Conservation (phyloP, 1,140 invertebrate genomes). For the Drosophila santomea region DNA sequence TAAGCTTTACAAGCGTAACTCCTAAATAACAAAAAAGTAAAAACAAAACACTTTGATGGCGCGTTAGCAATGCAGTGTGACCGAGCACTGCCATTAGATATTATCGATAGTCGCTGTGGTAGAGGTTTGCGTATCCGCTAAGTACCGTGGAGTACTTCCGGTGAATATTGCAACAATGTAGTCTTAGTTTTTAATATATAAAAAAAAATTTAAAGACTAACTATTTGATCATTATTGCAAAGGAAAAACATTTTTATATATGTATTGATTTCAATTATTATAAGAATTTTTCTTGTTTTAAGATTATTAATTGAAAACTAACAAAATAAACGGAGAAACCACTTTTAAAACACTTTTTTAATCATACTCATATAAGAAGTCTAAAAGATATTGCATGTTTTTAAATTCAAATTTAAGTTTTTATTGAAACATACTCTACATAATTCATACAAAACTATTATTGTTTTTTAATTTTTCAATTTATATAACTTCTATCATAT, state of each 20-base stretch:
- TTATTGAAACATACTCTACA: slow-evolving; percentile 53
- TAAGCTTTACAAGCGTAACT: background rate
- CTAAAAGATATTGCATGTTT: background rate
- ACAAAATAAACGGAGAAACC: background rate
- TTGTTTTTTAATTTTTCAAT: slow-evolving; percentile 41
- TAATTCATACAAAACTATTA: slow-evolving; percentile 54
- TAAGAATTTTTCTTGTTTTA: too few species aligned
- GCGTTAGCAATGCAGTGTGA: background rate
- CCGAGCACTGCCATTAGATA: background rate
- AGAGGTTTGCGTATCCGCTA: background rate
- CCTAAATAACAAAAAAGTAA: slow-evolving; percentile 5
- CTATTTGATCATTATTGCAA: too few species aligned
- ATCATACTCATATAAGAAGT: too few species aligned
- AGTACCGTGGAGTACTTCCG: background rate
- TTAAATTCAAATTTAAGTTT: slow-evolving; percentile 39
- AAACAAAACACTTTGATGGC: slow-evolving; percentile 21
- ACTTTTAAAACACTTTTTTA: background rate
- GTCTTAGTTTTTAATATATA: background rate
- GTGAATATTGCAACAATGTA: background rate
- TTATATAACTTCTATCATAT: slow-evolving; percentile 32
- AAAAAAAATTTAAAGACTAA: background rate
- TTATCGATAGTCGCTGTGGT: background rate
- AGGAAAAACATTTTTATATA: too few species aligned
- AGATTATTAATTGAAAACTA: too few species aligned
- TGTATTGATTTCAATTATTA: too few species aligned